These are phyloP conservation scores for Hyposoter dolosus DNA, from an alignment of 2,888 invertebrate species.

Conservation along the genomic window DNA sequence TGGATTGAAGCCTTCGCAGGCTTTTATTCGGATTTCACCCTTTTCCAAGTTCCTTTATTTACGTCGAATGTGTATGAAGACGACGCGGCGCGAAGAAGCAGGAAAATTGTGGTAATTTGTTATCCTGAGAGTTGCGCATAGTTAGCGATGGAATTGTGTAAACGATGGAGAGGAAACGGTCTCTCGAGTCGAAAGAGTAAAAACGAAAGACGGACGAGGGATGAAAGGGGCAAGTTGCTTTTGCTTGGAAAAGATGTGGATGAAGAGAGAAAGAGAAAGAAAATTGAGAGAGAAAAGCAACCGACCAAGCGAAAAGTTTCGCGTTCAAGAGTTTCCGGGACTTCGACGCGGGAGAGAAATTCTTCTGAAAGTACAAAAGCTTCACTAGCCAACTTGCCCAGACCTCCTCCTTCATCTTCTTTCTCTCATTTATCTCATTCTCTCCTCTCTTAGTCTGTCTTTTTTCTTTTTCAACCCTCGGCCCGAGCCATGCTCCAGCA, in stretches of 20 bases:
- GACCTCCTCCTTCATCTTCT: conserved; percentile 26
- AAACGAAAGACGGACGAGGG: conserved; percentile 37
- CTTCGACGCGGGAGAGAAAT: conserved; percentile 64
- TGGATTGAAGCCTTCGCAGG: background rate
- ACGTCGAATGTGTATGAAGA: background rate
- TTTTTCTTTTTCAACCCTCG: conserved; percentile 70
- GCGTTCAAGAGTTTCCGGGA: conserved; percentile 66
- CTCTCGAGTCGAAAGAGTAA: conserved; percentile 55
- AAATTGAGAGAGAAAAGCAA: conserved; percentile 33
- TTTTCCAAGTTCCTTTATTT: conserved; percentile 25
- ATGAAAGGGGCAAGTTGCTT: conserved; percentile 37
- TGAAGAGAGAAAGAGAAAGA: conserved; percentile 54
- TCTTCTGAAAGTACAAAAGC: conserved; percentile 68
- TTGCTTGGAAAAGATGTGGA: conserved; percentile 28
- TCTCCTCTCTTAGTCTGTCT: conserved; percentile 66
- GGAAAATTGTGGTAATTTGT: conserved; percentile 65
- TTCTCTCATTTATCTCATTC: conserved; percentile 54
- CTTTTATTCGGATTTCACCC: conserved; percentile 12
- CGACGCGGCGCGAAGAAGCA: conserved; percentile 3
- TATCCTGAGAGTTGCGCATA: conserved; percentile 61
- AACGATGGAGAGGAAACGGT: conserved; percentile 55
- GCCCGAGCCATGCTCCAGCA: conserved; percentile 64
- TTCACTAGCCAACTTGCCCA: conserved; percentile 47
- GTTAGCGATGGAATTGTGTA: conserved; percentile 66
- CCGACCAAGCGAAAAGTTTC: conserved; percentile 66